Percentiles rank a stretch among this genome's conserved stretches.
Conservation (phyloP, 2,797 vertebrate genomes). For the Rhynchonycteris naso region DNA sequence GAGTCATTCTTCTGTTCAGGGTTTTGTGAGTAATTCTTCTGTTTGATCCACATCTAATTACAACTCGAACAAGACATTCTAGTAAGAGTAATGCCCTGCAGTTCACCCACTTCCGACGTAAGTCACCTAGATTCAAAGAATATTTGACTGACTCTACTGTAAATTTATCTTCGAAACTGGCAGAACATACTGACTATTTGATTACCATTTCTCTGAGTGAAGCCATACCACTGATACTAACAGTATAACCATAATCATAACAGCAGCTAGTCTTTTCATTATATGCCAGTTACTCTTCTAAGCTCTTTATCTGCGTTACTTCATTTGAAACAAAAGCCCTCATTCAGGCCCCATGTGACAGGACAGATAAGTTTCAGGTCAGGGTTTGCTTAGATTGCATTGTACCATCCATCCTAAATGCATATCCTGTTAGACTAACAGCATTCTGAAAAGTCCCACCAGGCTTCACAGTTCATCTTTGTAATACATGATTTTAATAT, state of each 20-base stretch:
- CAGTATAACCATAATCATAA: not conserved
- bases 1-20: not conserved
- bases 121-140: not conserved
- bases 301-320: not conserved
- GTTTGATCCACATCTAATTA: not conserved
- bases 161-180: not conserved
- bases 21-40: not conserved
- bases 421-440: slow-evolving; percentile 25
- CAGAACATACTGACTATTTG: not conserved
- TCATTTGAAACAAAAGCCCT: not conserved
- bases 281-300: not conserved
- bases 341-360: slow-evolving; percentile 32
- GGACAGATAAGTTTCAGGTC: not conserved
- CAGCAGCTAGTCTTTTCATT: not conserved
- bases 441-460: not conserved
- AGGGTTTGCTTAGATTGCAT: slow-evolving; percentile 16
- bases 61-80: not conserved
- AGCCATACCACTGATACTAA: not conserved
- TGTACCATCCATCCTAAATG: slow-evolving; percentile 38
- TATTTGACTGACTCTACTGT: not conserved
- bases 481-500: not conserved
- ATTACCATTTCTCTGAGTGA: not conserved
- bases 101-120: not conserved
- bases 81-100: not conserved
- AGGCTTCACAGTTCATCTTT: not conserved